These are phyloP conservation scores for Flabesymbios commensalis DNA, from an alignment of 2,888 invertebrate genomes.

Conservation along the genomic window DNA sequence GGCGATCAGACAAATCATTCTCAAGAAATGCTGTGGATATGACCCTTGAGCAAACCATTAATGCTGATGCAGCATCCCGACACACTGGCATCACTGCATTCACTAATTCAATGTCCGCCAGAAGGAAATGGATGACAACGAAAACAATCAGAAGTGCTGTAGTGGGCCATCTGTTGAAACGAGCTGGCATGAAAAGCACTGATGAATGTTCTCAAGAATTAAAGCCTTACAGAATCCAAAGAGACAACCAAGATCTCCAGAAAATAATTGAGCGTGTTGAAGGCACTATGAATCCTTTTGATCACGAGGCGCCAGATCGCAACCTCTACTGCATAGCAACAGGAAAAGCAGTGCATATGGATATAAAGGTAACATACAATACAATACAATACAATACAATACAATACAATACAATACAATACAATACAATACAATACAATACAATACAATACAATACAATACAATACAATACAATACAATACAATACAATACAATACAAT, in stretches of 20 bases:
- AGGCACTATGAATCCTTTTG: slow-evolving; percentile 17
- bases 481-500: no score
- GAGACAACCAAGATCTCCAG: slow-evolving; percentile 15
- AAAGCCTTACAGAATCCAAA: slow-evolving; percentile 3
- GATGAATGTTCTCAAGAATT: slow-evolving; percentile 13
- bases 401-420: no score
- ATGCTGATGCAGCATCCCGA: slow-evolving; percentile 25
- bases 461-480: no score
- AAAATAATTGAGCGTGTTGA: slow-evolving; percentile 20
- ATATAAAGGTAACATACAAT: neutral
- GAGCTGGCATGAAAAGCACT: slow-evolving; percentile 9
- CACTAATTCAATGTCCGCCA: slow-evolving; percentile 12
- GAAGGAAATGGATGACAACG: slow-evolving; percentile 3
- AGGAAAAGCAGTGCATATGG: slow-evolving; percentile 7
- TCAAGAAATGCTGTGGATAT: slow-evolving; percentile 19
- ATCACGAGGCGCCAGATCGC: neutral
- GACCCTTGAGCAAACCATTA: slow-evolving; percentile 26
- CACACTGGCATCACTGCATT: slow-evolving; percentile 20
- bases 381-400: no score
- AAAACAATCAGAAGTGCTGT: neutral
- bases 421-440: no score
- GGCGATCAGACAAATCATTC: slow-evolving; percentile 22
- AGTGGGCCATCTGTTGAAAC: slow-evolving; percentile 7
- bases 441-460: no score
- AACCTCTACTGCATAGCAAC: slow-evolving; percentile 10